These are phyloP conservation scores for Polyommatus iphigenia DNA, from an alignment of 2,888 invertebrate species.

Conservation along the genomic window DNA sequence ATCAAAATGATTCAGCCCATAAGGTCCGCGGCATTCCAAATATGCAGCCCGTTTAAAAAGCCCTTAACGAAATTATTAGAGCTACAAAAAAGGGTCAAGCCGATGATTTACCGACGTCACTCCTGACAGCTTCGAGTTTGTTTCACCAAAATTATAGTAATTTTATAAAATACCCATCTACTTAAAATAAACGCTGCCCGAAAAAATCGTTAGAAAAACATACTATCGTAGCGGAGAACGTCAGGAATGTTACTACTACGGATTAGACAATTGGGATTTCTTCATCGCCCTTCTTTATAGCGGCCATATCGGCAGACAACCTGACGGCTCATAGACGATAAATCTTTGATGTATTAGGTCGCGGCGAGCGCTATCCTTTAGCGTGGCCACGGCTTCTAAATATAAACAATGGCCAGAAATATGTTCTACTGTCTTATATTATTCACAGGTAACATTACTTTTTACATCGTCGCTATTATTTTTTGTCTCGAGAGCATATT, in stretches of 20 bases:
- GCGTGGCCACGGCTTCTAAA: neutral
- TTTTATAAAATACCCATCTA: conserved; percentile 76
- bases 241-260: conserved; percentile 54
- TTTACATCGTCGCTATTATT: neutral
- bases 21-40: conserved; percentile 74
- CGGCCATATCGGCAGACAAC: conserved; percentile 16
- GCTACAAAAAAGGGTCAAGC: conserved; percentile 68
- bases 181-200: conserved; percentile 66
- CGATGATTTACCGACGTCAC: conserved; percentile 77
- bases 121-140: conserved; percentile 77
- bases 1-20: conserved; percentile 50
- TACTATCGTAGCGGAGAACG: conserved; percentile 63
- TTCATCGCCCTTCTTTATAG: conserved; percentile 45
- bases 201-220: conserved; percentile 56
- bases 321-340: conserved; percentile 18
- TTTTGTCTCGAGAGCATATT: neutral
- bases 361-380: conserved; percentile 11
- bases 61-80: conserved; percentile 77
- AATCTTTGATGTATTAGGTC: conserved; percentile 21
- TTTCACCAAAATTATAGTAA: conserved; percentile 77
- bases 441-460: neutral
- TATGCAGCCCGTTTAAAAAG: conserved; percentile 73
- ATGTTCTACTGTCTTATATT: neutral
- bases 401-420: neutral
- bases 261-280: conserved; percentile 42